Evolutionary conservation across 2,888 invertebrate genomes (phyloP), one percentile per base, ranked within the genome.

Genomic region (Pelosia muscerda): DNA sequence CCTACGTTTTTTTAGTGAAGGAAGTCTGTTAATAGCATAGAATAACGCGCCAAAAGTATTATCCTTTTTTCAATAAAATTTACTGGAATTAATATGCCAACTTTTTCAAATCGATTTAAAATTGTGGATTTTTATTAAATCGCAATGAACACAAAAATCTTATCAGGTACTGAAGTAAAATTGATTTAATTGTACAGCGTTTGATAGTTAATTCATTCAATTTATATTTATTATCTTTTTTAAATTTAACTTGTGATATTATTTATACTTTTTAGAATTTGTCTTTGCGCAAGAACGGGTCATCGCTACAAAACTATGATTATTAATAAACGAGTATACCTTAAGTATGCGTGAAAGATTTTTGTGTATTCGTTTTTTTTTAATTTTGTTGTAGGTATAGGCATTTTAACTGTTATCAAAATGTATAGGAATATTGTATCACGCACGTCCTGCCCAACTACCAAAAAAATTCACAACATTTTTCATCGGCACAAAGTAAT

Each of bases 81-180:
- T n/a, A n/a, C n/a, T n/a, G n/a, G n/a, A n/a, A n/a, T n/a, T n/a
- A n/a, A n/a, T n/a, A n/a, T n/a, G n/a, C n/a, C n/a, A n/a, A n/a
- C n/a, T n/a, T n/a, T n/a, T n/a, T n/a, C n/a, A n/a, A n/a, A n/a
- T n/a, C n/a, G n/a, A n/a, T n/a, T n/a, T n/a, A n/a, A n/a, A n/a
- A n/a, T n/a, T n/a, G n/a, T n/a, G n/a, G n/a, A n/a, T n/a, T n/a
- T n/a, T n/a, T n/a, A n/a, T n/a, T n/a, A n/a, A n/a, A n/a, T n/a
- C n/a, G n/a, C n/a, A 49, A 49, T n/a, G 49, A 49, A 49, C 49
- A 42, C 8, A n/a, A 49, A n/a, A 49, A 49, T 49, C 49, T 49
- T n/a, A 49, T 49, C 49, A n/a, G 19, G 42, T n/a, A 9, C 19
- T 4, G 13, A 5, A 5, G 2, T 49, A n/a, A 49, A 49, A 49